A percentile compares a stretch with the other conserved stretches of the same genome.
Conservation (phyloP, 2,888 invertebrate species). For the Drosophila picticornis region DNA sequence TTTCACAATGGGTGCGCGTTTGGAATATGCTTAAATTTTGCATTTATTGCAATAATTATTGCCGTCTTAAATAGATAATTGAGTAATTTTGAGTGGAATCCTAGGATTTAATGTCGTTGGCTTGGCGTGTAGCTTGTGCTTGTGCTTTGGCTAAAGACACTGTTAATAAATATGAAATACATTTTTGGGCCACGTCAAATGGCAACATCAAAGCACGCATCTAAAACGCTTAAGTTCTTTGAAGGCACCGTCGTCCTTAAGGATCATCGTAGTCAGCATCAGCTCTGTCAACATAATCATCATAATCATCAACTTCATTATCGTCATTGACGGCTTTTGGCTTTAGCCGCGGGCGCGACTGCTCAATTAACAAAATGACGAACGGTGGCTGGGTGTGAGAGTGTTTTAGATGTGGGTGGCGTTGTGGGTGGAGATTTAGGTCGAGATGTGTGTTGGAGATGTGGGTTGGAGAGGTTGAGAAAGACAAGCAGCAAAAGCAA, state of each 20-base stretch:
- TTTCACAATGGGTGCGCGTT: background rate
- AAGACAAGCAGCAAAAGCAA: constrained; percentile 51
- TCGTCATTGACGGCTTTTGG: constrained; percentile 40
- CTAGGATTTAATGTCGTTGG: constrained; percentile 27
- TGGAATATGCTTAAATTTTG: background rate
- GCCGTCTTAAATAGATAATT: constrained; percentile 37
- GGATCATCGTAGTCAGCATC: constrained; percentile 42
- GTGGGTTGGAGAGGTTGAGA: background rate
- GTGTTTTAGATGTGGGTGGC: background rate
- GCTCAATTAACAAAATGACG: constrained; percentile 75
- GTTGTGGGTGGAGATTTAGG: background rate
- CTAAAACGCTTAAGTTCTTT: constrained; percentile 47
- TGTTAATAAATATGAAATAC: constrained; percentile 62
- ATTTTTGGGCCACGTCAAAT: constrained; percentile 48
- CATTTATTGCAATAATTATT: constrained; percentile 1
- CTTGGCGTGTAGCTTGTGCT: constrained; percentile 14
- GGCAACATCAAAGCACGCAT: constrained; percentile 55
- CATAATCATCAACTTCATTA: background rate
- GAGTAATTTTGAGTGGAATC: constrained; percentile 29
- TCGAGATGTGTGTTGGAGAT: background rate
- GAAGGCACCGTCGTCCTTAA: constrained; percentile 42
- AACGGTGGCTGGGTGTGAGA: constrained; percentile 5
- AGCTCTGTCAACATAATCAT: constrained; percentile 22
- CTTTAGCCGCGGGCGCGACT: constrained; percentile 61
- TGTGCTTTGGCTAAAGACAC: constrained; percentile 27